phyloP scores from a whole-genome alignment of 2,888 invertebrate species.

The Epistrophella euchroma region DNA sequence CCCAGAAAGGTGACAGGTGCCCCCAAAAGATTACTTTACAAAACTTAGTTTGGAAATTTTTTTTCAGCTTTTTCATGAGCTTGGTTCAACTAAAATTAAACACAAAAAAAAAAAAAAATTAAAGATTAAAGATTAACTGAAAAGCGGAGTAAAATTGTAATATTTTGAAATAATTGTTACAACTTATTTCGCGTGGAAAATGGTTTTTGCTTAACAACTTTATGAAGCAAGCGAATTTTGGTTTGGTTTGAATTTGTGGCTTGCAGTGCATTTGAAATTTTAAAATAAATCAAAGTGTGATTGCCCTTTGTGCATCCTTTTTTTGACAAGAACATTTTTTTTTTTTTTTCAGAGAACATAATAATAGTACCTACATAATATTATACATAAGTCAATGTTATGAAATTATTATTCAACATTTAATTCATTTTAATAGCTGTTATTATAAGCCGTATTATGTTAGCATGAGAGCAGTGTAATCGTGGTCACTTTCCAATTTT shows the following conservation, averaged over 20 bases:
- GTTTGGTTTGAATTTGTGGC: conserved; percentile 48
- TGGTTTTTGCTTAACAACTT: conserved; percentile 44
- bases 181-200: conserved; percentile 41
- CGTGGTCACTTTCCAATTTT: too few species aligned
- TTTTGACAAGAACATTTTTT: too few species aligned
- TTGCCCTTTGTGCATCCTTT: not conserved
- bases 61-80: conserved; percentile 81
- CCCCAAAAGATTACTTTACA: conserved; percentile 81
- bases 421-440: too few species aligned
- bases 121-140: conserved; percentile 52
- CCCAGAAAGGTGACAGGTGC: conserved; percentile 85
- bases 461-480: too few species aligned
- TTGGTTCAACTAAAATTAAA: conserved; percentile 75
- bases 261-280: not conserved
- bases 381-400: too few species aligned
- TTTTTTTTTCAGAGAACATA: not conserved
- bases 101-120: conserved; percentile 65
- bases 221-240: conserved; percentile 21
- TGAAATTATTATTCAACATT: too few species aligned
- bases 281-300: not conserved
- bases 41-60: conserved; percentile 81
- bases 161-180: conserved; percentile 14
- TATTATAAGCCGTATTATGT: too few species aligned
- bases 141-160: conserved; percentile 63
- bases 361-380: too few species aligned